Percentiles rank a stretch among this genome's conserved stretches.
Evolutionary conservation across 2,888 invertebrate genomes (phyloP).

Genomic region (Tortricodes alternella): DNA sequence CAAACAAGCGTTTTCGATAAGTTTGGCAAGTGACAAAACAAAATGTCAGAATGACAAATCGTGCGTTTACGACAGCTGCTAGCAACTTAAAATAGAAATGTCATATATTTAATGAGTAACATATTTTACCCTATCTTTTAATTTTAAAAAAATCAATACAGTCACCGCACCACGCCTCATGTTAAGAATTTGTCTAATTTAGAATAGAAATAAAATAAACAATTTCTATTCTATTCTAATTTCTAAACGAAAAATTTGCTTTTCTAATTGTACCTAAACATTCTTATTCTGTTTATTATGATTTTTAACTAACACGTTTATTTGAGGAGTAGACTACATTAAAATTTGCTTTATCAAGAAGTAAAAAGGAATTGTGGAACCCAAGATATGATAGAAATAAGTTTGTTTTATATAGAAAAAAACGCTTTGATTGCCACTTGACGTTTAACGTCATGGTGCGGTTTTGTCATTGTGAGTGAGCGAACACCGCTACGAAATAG

Average conservation of each 20-base stretch:
- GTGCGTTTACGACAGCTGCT: background rate
- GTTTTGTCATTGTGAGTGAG: slow-evolving; percentile 20
- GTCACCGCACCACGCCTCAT: background rate
- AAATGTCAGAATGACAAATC: background rate
- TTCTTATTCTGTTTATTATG: background rate
- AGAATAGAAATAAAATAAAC: too few species aligned
- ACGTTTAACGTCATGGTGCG: slow-evolving; percentile 24
- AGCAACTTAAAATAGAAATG: too few species aligned
- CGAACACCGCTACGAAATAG: slow-evolving; percentile 28
- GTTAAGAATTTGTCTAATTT: too few species aligned
- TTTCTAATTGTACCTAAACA: background rate
- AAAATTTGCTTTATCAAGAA: too few species aligned
- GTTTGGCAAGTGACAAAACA: slow-evolving; percentile 2
- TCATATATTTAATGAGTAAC: too few species aligned
- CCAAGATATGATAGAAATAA: background rate
- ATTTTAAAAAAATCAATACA: background rate
- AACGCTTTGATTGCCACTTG: slow-evolving; percentile 13
- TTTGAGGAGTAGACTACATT: too few species aligned
- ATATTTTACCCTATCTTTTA: too few species aligned
- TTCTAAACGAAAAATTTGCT: background rate
- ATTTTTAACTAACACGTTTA: background rate
- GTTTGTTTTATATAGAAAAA: slow-evolving; percentile 7
- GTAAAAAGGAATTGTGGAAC: too few species aligned
- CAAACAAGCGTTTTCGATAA: background rate
- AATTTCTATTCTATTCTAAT: too few species aligned